Evolutionary conservation across 2,888 invertebrate genomes (phyloP).

Genomic region (Ennomos fuscantarius): DNA sequence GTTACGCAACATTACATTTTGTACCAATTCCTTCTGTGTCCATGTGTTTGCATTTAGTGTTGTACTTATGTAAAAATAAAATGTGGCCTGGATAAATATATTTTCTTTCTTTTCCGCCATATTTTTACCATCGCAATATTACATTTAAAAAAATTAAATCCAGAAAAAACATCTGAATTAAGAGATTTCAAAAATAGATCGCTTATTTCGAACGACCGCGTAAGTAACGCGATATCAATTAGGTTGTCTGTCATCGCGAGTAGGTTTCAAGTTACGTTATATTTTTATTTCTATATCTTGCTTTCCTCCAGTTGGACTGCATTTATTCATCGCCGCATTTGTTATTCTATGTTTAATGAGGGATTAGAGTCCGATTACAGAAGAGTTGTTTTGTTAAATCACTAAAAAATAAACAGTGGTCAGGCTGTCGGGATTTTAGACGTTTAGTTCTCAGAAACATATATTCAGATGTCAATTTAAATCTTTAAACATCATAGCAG

Average conservation of each 20-base stretch:
- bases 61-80: too few relatives aligned
- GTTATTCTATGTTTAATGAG: constrained; percentile 40
- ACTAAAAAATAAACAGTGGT: constrained; percentile 10
- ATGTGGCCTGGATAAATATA: too few relatives aligned
- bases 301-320: constrained; percentile 49
- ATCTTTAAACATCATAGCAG: not conserved
- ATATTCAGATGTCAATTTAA: too few relatives aligned
- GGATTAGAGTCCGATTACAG: constrained; percentile 32
- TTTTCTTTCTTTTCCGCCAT: too few relatives aligned
- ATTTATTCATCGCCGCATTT: constrained; percentile 54
- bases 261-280: constrained; percentile 60
- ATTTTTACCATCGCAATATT: constrained; percentile 2
- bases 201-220: constrained; percentile 56
- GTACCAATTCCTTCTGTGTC: too few relatives aligned
- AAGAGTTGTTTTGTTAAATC: constrained; percentile 32
- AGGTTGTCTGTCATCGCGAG: constrained; percentile 67
- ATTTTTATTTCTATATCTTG: constrained; percentile 53
- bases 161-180: constrained; percentile 14
- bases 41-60: too few relatives aligned
- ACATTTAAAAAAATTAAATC: not conserved
- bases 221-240: constrained; percentile 77
- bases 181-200: constrained; percentile 59
- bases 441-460: too few relatives aligned
- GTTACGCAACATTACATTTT: too few relatives aligned
- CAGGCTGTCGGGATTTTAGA: too few relatives aligned